Conservation (phyloP, 2,797 vertebrate species). For the Geotria australis region DNA sequence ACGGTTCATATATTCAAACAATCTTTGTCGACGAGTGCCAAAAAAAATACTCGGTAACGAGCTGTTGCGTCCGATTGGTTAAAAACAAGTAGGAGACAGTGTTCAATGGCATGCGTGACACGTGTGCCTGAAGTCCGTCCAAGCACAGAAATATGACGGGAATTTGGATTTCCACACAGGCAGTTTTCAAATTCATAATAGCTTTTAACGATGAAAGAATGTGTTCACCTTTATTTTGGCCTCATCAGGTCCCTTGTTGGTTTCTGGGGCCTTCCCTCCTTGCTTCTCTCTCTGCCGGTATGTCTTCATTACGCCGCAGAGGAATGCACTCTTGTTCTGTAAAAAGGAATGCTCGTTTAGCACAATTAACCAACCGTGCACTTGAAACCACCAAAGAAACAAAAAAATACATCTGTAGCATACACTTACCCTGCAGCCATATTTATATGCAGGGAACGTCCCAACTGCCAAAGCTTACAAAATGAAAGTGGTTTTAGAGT, state of each 20-base stretch:
- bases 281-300: slow-evolving; percentile 92
- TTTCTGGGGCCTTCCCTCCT: slow-evolving; percentile 68
- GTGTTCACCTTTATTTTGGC: slow-evolving; percentile 46
- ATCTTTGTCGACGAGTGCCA: background rate
- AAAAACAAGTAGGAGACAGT: too few species aligned
- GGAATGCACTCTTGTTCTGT: slow-evolving; percentile 98
- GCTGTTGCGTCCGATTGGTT: too few species aligned
- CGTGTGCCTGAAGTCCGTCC: too few species aligned
- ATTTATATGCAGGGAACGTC: too few species aligned
- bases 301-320: slow-evolving; percentile 97
- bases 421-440: too few species aligned
- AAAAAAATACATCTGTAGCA: background rate
- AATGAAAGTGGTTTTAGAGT: too few species aligned
- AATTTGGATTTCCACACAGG: too few species aligned
- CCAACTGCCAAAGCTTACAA: too few species aligned
- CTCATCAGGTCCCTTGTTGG: slow-evolving; percentile 85
- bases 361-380: background rate
- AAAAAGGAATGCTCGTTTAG: slow-evolving; percentile 3
- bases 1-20: background rate
- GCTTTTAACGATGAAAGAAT: too few species aligned
- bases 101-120: too few species aligned
- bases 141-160: too few species aligned
- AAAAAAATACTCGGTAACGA: background rate
- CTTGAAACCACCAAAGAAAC: background rate
- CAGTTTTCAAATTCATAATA: too few species aligned